Evolutionary conservation across 2,888 invertebrate species (phyloP).

Genomic region (Idaea aversata): DNA sequence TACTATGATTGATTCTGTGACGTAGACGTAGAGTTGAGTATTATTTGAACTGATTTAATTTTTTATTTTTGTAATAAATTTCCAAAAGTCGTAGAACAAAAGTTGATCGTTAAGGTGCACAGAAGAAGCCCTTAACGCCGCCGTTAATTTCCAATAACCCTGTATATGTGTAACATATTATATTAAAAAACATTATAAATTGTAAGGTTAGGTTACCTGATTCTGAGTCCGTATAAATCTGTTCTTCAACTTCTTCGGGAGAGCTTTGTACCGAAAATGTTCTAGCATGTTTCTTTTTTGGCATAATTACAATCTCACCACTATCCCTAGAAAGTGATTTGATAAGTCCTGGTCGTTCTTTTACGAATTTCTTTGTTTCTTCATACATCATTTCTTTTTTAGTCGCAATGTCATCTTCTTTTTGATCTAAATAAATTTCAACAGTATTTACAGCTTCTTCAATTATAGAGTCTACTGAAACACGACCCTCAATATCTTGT

Average conservation of each 20-base stretch:
- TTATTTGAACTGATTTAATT: too few relatives aligned
- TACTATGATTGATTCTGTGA: too few relatives aligned
- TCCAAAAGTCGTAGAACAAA: too few relatives aligned
- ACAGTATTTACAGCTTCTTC: slow-evolving; percentile 71
- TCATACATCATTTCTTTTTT: slow-evolving; percentile 55
- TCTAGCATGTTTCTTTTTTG: slow-evolving; percentile 71
- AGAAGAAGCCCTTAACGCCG: too few relatives aligned
- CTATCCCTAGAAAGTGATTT: slow-evolving; percentile 74
- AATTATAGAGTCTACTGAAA: slow-evolving; percentile 73
- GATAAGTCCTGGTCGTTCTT: slow-evolving; percentile 66
- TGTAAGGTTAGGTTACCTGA: slow-evolving; percentile 55
- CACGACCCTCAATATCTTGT: slow-evolving; percentile 57
- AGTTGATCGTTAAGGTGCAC: too few relatives aligned
- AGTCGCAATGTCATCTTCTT: slow-evolving; percentile 47
- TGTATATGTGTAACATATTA: too few relatives aligned
- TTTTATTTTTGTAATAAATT: too few relatives aligned
- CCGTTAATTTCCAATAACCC: too few relatives aligned
- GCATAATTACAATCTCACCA: slow-evolving; percentile 71
- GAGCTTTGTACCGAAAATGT: slow-evolving; percentile 78
- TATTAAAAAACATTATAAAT: too few relatives aligned
- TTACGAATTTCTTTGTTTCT: slow-evolving; percentile 54
- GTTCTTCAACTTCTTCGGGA: slow-evolving; percentile 77
- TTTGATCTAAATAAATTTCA: slow-evolving; percentile 57
- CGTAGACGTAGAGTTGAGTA: too few relatives aligned
- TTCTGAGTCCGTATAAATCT: slow-evolving; percentile 77